Evolutionary conservation across 2,113 vertebrate species (phyloP).

Genomic region (Saccopteryx leptura): DNA sequence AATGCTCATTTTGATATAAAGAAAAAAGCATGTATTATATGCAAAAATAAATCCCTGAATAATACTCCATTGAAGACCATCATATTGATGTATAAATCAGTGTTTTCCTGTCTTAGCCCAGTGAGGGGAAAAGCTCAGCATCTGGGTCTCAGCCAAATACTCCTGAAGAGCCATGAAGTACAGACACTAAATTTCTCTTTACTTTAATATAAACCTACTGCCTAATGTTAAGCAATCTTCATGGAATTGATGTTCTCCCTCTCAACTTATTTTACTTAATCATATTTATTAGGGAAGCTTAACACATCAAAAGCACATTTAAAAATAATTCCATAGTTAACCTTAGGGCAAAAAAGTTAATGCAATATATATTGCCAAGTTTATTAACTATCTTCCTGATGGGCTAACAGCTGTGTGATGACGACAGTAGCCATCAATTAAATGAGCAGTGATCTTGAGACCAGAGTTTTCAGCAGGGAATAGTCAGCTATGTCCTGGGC

Average conservation of each 20-base stretch:
- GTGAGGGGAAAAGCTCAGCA: not conserved
- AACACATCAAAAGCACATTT: conserved; percentile 74
- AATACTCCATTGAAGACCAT: not conserved
- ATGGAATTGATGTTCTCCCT: conserved; percentile 70
- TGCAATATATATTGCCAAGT: conserved; percentile 61
- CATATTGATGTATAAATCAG: not conserved
- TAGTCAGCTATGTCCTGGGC: not conserved
- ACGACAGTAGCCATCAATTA: conserved; percentile 73
- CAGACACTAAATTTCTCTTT: conserved; percentile 60
- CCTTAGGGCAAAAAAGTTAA: conserved; percentile 75
- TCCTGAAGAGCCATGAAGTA: not conserved
- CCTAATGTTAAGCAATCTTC: conserved; percentile 50
- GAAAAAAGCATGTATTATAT: not conserved
- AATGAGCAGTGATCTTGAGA: conserved; percentile 50
- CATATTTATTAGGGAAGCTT: conserved; percentile 80
- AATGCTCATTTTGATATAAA: conserved; percentile 40
- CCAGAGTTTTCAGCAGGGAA: conserved; percentile 10
- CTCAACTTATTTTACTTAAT: conserved; percentile 77
- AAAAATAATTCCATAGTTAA: conserved; percentile 78
- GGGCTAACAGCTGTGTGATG: conserved; percentile 72
- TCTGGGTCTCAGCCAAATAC: conserved; percentile 45
- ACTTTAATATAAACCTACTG: conserved; percentile 13
- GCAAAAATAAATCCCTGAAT: conserved; percentile 32
- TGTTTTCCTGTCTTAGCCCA: not conserved
- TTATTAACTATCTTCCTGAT: conserved; percentile 71